phyloP scores from a whole-genome alignment of 2,797 vertebrate species.

The Diplodus sargus region DNA sequence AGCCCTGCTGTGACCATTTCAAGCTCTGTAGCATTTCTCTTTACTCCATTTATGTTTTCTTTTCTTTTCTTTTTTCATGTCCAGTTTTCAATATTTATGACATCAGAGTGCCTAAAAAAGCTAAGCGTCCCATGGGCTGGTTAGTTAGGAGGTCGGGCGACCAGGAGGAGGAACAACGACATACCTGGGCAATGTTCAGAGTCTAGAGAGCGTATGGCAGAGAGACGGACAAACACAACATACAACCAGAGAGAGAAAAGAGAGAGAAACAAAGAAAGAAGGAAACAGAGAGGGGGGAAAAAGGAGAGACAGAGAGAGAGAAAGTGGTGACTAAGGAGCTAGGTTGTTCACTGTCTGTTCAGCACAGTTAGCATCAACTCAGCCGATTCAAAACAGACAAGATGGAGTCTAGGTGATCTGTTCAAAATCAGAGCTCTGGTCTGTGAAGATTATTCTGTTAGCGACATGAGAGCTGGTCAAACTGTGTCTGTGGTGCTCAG shows the following conservation, averaged over 20 bases:
- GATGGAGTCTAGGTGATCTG: constrained; percentile 30
- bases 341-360: constrained; percentile 87
- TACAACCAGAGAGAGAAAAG: constrained; percentile 88
- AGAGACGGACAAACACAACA: constrained; percentile 91
- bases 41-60: constrained; percentile 31
- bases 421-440: neutral
- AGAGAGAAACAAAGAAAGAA: constrained; percentile 62
- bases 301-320: constrained; percentile 87
- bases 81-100: constrained; percentile 51
- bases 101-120: constrained; percentile 84
- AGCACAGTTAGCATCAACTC: constrained; percentile 82
- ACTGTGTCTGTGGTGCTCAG: neutral
- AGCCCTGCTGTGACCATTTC: constrained; percentile 87
- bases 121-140: constrained; percentile 92
- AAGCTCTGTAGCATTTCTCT: constrained; percentile 87
- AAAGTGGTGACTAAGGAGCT: constrained; percentile 99
- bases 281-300: constrained; percentile 70
- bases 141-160: constrained; percentile 93
- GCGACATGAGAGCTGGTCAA: constrained; percentile 13
- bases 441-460: constrained; percentile 4
- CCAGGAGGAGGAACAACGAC: constrained; percentile 99
- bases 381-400: constrained; percentile 78
- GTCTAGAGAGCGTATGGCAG: constrained; percentile 99
- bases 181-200: constrained; percentile 99
- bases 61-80: constrained; percentile 9